These are phyloP conservation scores for Andrena praecox DNA, from an alignment of 2,888 invertebrate genomes.

Conservation along the genomic window DNA sequence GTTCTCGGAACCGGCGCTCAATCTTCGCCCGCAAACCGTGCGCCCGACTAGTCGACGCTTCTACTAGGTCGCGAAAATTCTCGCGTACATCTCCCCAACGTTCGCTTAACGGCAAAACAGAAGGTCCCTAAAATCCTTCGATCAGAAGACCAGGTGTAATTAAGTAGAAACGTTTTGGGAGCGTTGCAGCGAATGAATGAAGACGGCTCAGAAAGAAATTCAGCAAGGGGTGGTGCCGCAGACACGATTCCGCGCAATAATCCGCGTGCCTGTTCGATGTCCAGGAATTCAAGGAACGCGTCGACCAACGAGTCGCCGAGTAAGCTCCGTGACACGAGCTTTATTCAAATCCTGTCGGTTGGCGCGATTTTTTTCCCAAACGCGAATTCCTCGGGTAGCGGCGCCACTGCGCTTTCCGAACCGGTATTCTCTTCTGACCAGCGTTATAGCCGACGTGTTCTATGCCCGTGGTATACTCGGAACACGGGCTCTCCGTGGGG, in stretches of 20 bases:
- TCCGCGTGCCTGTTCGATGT: constrained; percentile 15
- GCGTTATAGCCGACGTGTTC: constrained; percentile 70
- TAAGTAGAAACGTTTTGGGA: too few relatives aligned
- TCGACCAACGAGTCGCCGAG: constrained; percentile 20
- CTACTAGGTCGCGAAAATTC: constrained; percentile 32
- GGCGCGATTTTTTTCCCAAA: constrained; percentile 46
- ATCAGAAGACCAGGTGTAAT: too few relatives aligned
- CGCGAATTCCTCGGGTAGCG: constrained; percentile 61
- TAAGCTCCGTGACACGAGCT: constrained; percentile 31
- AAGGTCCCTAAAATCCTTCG: too few relatives aligned
- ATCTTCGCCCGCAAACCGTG: constrained; percentile 16
- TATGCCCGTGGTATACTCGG: constrained; percentile 64
- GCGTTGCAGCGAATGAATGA: not conserved
- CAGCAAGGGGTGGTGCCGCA: not conserved
- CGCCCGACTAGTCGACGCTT: constrained; percentile 7
- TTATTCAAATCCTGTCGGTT: constrained; percentile 51
- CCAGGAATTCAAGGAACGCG: constrained; percentile 47
- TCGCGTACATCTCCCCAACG: not conserved
- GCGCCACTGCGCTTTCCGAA: constrained; percentile 75
- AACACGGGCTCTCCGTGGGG: constrained; percentile 51
- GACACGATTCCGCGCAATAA: constrained; percentile 9
- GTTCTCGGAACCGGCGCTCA: constrained; percentile 54
- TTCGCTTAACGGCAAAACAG: not conserved
- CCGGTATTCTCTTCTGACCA: constrained; percentile 78
- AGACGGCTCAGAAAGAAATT: constrained; percentile 9